Percentiles rank a stretch among this genome's conserved stretches.
Conservation (phyloP, 2,113 vertebrate genomes). For the Percina caprodes region DNA sequence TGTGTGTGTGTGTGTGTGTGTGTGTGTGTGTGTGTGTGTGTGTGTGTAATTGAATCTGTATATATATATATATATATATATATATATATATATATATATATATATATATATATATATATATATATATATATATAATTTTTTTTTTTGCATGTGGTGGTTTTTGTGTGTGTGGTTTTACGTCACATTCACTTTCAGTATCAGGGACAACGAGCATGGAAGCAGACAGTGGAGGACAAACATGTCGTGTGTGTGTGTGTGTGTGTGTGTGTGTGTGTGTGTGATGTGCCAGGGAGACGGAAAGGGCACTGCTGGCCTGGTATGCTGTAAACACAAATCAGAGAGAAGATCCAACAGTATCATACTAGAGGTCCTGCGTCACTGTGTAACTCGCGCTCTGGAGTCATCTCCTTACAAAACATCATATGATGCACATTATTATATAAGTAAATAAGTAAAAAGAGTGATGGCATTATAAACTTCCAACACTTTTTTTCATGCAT, state of each 20-base stretch:
- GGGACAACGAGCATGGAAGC: slow-evolving; percentile 14
- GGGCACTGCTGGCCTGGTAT: slow-evolving; percentile 38
- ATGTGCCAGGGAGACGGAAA: slow-evolving; percentile 33
- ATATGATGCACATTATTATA: not conserved
- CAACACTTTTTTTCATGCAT: too few relatives aligned
- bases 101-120: too few relatives aligned
- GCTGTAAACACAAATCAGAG: slow-evolving; percentile 21
- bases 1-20: slow-evolving; percentile 32
- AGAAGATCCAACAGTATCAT: not conserved
- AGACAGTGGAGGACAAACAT: slow-evolving; percentile 55
- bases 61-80: too few relatives aligned
- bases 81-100: too few relatives aligned
- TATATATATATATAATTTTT: too few relatives aligned
- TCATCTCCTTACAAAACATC: not conserved
- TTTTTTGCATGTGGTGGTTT: not conserved
- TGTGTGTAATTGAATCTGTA: slow-evolving; percentile 41
- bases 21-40: slow-evolving; percentile 23
- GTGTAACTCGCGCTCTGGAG: not conserved
- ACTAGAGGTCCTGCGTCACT: not conserved
- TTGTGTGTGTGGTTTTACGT: slow-evolving; percentile 28
- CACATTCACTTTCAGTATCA: slow-evolving; percentile 28
- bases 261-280: slow-evolving; percentile 15
- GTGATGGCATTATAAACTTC: not conserved
- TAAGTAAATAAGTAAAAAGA: not conserved
- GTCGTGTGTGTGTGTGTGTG: slow-evolving; percentile 32